phyloP scores from a whole-genome alignment of 2,113 vertebrate genomes.

The Poecile atricapillus region DNA sequence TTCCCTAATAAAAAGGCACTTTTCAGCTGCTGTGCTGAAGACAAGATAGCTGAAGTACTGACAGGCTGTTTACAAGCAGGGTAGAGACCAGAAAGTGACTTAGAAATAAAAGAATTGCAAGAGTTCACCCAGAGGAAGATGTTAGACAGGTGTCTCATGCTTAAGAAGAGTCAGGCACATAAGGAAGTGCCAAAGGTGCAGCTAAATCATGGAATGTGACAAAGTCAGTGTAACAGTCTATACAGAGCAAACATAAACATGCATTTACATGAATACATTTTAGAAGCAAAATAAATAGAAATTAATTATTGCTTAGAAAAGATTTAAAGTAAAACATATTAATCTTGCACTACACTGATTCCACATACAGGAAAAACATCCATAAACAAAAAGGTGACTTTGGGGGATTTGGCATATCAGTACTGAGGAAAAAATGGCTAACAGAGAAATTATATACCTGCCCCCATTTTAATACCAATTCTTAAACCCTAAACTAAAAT shows the following conservation, averaged over 20 bases:
- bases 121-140: background rate
- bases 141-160: fast-evolving
- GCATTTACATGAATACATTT: background rate
- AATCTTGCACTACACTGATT: background rate
- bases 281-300: background rate
- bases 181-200: background rate
- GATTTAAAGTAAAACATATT: background rate
- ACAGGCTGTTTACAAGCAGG: background rate
- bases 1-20: background rate
- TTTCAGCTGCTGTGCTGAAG: background rate
- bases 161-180: background rate
- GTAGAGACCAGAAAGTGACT: background rate
- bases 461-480: background rate
- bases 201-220: background rate
- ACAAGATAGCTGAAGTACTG: background rate
- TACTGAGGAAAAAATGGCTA: background rate
- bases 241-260: background rate
- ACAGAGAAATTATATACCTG: background rate
- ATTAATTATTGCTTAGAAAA: background rate
- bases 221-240: background rate
- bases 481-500: background rate
- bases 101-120: background rate
- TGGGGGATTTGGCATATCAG: background rate
- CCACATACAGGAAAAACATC: background rate
- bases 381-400: background rate